Base-by-base conservation (phyloP, 2,888 invertebrate species). In the Oligia latruncula region DNA sequence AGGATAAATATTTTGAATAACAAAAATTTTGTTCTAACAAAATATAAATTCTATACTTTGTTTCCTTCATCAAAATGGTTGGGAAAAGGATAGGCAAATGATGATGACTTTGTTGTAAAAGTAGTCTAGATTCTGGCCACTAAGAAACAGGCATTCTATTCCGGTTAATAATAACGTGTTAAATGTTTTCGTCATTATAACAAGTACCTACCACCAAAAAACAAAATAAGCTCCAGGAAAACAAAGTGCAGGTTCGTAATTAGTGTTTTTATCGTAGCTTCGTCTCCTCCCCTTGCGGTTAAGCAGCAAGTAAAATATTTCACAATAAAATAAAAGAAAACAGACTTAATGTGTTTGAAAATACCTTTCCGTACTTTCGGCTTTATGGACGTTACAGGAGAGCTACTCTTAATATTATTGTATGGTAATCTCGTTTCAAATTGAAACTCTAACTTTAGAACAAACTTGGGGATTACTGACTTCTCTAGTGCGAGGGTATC, bases 241-340 rank as follows among this genome's bases (percentile, higher is more conserved):
- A 90, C 87, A 90, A 90, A 88, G 75, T 86, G 83, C 85, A 89
- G 87, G 83, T 87, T 87, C 81, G 92, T 92, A 92, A 92, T 92
- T 92, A 92, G 92, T 89, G 90, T 92, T 92, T 92, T 92, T 92
- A 92, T 91, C 85, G 90, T 86, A 81, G 86, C 89, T 85, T 86
- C 80, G 82, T 83, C 84, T 86, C 78, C 83, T 85, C 89, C 87
- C 89, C 87, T 90, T 88, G 92, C 78, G 88, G 89, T 90, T 88
- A 85, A 88, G 87, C 84, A 86, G 84, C 81, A 88, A 87, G 86
- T 90, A 88, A 91, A 91, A 92, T 90, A 91, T 89, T 87, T 83
- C 74, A 52, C 83, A 81, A 86, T 87, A 86, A 91, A 90, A 90
- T 83, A 87, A 90, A 90, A 90, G 70, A 89, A 87, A 87, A 90